Evolutionary conservation across 2,888 invertebrate species (phyloP).

Genomic region (Beris morrisii): DNA sequence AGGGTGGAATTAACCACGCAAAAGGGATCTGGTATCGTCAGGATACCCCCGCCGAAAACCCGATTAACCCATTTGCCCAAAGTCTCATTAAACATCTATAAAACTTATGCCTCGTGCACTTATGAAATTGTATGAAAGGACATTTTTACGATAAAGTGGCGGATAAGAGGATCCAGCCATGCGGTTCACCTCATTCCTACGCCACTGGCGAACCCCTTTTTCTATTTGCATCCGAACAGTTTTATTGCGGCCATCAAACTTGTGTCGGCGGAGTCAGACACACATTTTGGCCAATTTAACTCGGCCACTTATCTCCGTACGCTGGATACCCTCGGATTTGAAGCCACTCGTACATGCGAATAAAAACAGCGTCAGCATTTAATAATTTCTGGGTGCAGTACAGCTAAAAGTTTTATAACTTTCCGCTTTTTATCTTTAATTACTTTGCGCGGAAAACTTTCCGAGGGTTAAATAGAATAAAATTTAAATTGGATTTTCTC

Average conservation of each 20-base stretch:
- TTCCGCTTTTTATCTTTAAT: conserved; percentile 45
- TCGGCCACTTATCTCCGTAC: conserved; percentile 24
- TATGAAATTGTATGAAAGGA: conserved; percentile 39
- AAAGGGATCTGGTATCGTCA: conserved; percentile 2
- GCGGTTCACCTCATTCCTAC: conserved; percentile 13
- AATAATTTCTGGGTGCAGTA: conserved; percentile 39
- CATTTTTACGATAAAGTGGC: conserved; percentile 38
- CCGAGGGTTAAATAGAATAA: conserved; percentile 36
- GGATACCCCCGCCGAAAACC: conserved; percentile 7
- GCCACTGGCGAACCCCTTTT: conserved; percentile 25
- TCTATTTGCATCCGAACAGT: conserved; percentile 37
- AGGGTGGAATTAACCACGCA: conserved; percentile 11
- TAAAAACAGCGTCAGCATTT: conserved; percentile 24
- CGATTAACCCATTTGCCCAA: conserved; percentile 44
- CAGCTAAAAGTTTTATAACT: conserved; percentile 44
- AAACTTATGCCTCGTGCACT: conserved; percentile 44
- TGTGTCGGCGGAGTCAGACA: conserved; percentile 18
- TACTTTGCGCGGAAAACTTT: conserved; percentile 40
- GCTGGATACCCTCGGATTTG: too few relatives aligned
- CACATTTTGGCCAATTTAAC: conserved; percentile 36
- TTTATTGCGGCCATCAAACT: conserved; percentile 38
- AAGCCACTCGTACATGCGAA: too few relatives aligned
- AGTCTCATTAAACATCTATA: conserved; percentile 43
- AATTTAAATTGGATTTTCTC: conserved; percentile 39
- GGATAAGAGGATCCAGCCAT: conserved; percentile 35